Conservation (phyloP, 2,113 vertebrate genomes). For the Neopipo cinnamomea region DNA sequence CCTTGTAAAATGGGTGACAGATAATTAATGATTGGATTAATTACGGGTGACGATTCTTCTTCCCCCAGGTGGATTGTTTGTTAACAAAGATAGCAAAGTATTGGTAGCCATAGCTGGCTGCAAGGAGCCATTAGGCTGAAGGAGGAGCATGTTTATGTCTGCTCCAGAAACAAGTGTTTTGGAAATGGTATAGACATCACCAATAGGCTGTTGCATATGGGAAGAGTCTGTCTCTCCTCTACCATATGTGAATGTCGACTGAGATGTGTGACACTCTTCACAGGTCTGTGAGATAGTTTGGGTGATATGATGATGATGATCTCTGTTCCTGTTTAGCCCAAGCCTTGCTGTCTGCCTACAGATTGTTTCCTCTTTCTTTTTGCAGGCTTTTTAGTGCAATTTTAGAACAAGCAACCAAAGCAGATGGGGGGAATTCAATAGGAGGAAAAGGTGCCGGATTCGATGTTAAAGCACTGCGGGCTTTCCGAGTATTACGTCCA, state of each 20-base stretch:
- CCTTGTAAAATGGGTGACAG: background rate
- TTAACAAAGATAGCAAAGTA: background rate
- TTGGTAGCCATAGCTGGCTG: background rate
- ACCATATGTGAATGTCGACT: background rate
- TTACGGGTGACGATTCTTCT: background rate
- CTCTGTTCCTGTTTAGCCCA: constrained; percentile 21
- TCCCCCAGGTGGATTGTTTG: background rate
- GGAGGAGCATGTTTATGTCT: background rate
- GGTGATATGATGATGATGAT: background rate
- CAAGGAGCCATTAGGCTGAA: background rate
- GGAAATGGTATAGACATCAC: background rate
- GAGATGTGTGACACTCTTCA: constrained; percentile 16
- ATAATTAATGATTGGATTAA: background rate
- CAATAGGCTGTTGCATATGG: constrained; percentile 12
- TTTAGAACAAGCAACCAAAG: constrained; percentile 99
- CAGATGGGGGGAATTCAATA: constrained; percentile 89
- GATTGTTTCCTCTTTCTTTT: constrained; percentile 55
- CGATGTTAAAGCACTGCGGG: constrained; percentile 95
- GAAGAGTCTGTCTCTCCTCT: constrained; percentile 32
- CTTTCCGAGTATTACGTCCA: constrained; percentile 94
- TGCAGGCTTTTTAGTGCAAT: constrained; percentile 97
- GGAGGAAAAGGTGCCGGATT: constrained; percentile 97
- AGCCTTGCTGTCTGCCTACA: constrained; percentile 32
- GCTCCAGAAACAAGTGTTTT: background rate
- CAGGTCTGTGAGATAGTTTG: background rate